These are phyloP conservation scores for Mechanitis messenoides DNA, from an alignment of 2,888 invertebrate species.

Conservation along the genomic window DNA sequence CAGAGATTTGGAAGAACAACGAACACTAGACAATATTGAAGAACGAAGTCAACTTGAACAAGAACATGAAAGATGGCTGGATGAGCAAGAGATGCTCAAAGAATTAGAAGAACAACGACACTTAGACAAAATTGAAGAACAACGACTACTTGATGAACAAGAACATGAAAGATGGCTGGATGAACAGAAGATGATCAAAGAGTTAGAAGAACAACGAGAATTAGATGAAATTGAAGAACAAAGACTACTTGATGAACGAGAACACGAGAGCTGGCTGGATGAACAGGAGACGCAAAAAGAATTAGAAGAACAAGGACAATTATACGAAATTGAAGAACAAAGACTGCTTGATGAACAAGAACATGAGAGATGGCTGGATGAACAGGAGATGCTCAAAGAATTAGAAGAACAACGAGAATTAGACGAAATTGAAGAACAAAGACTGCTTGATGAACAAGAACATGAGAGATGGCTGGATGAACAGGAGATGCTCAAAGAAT, in stretches of 20 bases:
- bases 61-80: too few species aligned
- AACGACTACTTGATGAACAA: not conserved
- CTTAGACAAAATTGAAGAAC: not conserved
- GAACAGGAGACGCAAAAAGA: not conserved
- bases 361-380: conserved; percentile 1
- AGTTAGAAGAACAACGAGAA: not conserved
- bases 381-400: not conserved
- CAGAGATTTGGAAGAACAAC: too few species aligned
- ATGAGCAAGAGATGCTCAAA: not conserved
- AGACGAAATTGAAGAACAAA: not conserved
- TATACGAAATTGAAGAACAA: not conserved
- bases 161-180: not conserved
- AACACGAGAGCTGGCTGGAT: not conserved
- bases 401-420: not conserved
- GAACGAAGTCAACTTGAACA: too few species aligned
- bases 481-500: not conserved
- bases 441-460: not conserved
- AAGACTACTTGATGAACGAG: not conserved
- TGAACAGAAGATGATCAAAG: not conserved
- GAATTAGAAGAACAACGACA: not conserved
- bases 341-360: not conserved
- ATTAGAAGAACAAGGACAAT: not conserved
- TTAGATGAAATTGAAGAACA: not conserved
- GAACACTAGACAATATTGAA: too few species aligned
- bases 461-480: conserved; percentile 1